A percentile compares a stretch with the other conserved stretches of the same genome.
Evolutionary conservation across 2,113 vertebrate species (phyloP).

Genomic region (Himantopus leucocephalus): DNA sequence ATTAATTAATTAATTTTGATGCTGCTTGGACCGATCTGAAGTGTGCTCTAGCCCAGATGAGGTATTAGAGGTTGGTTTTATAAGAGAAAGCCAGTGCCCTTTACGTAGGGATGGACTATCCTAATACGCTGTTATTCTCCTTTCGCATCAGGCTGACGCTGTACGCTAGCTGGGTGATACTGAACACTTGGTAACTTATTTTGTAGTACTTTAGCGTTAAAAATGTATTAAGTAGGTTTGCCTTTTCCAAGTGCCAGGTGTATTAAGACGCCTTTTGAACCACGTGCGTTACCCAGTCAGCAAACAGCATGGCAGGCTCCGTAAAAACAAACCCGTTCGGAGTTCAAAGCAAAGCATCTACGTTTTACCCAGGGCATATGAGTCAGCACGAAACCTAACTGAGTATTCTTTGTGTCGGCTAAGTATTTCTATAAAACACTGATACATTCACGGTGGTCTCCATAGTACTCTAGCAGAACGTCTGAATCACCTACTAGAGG

Average conservation of each 20-base stretch:
- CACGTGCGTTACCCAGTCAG: background rate
- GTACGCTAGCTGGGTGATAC: background rate
- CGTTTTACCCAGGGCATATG: background rate
- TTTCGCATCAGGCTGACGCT: fast-evolving
- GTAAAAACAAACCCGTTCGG: background rate
- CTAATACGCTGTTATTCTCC: background rate
- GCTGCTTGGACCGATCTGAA: background rate
- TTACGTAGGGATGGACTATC: background rate
- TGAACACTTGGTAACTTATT: background rate
- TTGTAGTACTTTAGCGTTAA: background rate
- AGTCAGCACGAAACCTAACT: background rate
- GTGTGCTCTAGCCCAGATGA: background rate
- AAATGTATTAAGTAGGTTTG: background rate
- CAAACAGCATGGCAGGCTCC: background rate
- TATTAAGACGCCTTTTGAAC: background rate
- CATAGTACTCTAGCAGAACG: background rate
- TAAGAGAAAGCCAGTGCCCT: background rate
- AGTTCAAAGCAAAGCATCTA: background rate
- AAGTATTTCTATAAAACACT: background rate
- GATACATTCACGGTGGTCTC: background rate
- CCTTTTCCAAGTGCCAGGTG: background rate
- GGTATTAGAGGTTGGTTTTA: background rate
- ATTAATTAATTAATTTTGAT: too few species aligned
- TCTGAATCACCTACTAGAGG: background rate
- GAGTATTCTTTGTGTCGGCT: background rate